Base-by-base conservation (phyloP, 2,797 vertebrate genomes). In the Hoplostethus mediterraneus region DNA sequence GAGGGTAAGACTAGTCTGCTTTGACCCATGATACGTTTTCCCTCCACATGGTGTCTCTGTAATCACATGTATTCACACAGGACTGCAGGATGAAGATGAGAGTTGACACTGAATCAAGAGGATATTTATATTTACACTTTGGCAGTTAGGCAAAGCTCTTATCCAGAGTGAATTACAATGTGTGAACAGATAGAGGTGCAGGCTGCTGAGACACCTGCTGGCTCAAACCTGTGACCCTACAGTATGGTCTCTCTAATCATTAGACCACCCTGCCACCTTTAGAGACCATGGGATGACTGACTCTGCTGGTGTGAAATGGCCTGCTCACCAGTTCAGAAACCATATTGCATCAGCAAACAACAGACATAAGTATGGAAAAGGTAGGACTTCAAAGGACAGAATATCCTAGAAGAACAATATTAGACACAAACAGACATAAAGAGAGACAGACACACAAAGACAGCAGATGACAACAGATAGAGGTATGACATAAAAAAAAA, bases 41-140 rank as follows among this genome's bases (percentile, higher is more conserved):
- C 17, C 38, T 53, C 68, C 78, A 76, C 63, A 49, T 12, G 68
- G 59, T 68, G 78, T 63, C 78, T 13, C 45, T 72, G 21, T 12
- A 47, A 38, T 52, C 58, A 45, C 62, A 48, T 48, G 45, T 21
- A 65, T 36, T 17, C 53, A 8, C 5, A 21, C 21, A 21, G 21
- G 21, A 21, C 21, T 49, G 4, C 21, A 42, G 13, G 33, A 14
- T 63, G 31, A 13, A 31, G 31, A 38, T 17, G n/a, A n/a, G 47
- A n/a, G 5, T 49, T 44, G 13, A 44, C 12, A 44, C 42, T 13
- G 3, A 44, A 44, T 1, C 42, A 17, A n/a, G 4, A 17, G 2
- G 28, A 30, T 14, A 54, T 30, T 31, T 31, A 54, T 13, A 33
- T 33, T 33, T 33, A 44, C 28, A 16, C 31, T 54, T 31, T 13